Evolutionary conservation across 1,140 invertebrate species (phyloP).

Genomic region (Drosophila willistoni): DNA sequence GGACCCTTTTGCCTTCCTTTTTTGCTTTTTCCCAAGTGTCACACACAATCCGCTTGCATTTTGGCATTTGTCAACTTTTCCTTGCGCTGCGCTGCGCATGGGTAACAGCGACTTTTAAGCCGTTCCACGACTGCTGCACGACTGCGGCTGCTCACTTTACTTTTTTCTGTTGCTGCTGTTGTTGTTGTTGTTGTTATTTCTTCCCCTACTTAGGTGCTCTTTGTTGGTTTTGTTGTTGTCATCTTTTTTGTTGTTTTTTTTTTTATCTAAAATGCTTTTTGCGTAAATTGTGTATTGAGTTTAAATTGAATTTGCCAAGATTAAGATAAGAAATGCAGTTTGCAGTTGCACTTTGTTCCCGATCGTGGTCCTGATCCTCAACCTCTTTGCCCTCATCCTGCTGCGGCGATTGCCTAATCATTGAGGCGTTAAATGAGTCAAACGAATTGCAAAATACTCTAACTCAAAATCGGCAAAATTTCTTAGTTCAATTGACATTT

Average conservation of each 20-base stretch:
- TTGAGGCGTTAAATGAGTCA: conserved; percentile 46
- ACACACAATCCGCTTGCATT: conserved; percentile 80
- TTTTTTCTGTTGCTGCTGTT: not conserved
- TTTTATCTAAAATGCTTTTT: conserved; percentile 82
- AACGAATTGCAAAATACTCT: not conserved
- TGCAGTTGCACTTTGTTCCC: conserved; percentile 8
- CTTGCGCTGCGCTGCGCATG: conserved; percentile 61
- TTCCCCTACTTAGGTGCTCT: not conserved
- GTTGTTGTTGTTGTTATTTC: conserved; percentile 15
- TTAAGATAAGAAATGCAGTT: conserved; percentile 77
- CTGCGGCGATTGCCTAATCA: conserved; percentile 37
- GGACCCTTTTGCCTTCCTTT: not conserved
- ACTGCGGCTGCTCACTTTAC: conserved; percentile 47
- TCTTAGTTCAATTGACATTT: no score
- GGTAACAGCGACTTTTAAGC: conserved; percentile 67
- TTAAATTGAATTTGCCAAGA: conserved; percentile 81
- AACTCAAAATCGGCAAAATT: not conserved
- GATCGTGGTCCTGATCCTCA: not conserved
- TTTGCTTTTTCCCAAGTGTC: conserved; percentile 62
- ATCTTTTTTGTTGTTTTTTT: conserved; percentile 47
- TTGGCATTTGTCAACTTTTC: conserved; percentile 80
- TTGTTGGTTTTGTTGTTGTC: conserved; percentile 30
- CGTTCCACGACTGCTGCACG: conserved; percentile 35
- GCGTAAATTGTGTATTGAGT: conserved; percentile 81
- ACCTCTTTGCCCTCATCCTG: not conserved